A percentile compares a stretch with the other conserved stretches of the same genome.
Conservation (phyloP, 2,888 invertebrate species). For the Pammene aurita region DNA sequence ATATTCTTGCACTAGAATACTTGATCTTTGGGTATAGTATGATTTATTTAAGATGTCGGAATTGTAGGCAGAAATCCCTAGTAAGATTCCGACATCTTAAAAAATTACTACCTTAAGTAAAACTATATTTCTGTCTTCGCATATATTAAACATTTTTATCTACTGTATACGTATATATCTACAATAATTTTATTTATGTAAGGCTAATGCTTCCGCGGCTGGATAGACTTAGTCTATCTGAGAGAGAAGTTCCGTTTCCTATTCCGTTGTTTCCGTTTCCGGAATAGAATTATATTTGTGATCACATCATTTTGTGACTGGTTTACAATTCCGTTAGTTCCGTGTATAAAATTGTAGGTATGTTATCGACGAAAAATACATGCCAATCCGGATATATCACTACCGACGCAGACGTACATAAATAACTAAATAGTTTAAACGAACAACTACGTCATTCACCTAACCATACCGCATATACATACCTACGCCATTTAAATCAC, state of each 20-base stretch:
- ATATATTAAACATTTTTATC: too few relatives aligned
- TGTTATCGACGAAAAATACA: constrained; percentile 4
- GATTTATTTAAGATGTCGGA: too few relatives aligned
- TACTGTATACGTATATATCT: too few relatives aligned
- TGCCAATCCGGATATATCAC: constrained; percentile 12
- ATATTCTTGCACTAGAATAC: too few relatives aligned
- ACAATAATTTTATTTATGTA: neutral
- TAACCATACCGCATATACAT: neutral
- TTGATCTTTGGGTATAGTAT: too few relatives aligned
- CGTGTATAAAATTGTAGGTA: neutral
- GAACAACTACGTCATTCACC: constrained; percentile 7
- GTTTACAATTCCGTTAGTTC: constrained; percentile 21
- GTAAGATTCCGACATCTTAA: too few relatives aligned
- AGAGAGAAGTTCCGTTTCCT: constrained; percentile 36
- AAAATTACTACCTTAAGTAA: too few relatives aligned
- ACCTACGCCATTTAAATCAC: neutral
- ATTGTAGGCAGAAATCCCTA: too few relatives aligned
- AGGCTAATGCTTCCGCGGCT: constrained; percentile 14
- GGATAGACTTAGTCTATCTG: constrained; percentile 6
- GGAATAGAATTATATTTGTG: constrained; percentile 12
- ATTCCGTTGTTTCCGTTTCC: constrained; percentile 32
- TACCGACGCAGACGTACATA: constrained; percentile 3
- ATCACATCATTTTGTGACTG: constrained; percentile 13
- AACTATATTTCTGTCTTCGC: too few relatives aligned
- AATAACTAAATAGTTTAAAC: constrained; percentile 23